Base-by-base conservation (phyloP, 1,140 invertebrate genomes). In the Paralvinella palmiformis region DNA sequence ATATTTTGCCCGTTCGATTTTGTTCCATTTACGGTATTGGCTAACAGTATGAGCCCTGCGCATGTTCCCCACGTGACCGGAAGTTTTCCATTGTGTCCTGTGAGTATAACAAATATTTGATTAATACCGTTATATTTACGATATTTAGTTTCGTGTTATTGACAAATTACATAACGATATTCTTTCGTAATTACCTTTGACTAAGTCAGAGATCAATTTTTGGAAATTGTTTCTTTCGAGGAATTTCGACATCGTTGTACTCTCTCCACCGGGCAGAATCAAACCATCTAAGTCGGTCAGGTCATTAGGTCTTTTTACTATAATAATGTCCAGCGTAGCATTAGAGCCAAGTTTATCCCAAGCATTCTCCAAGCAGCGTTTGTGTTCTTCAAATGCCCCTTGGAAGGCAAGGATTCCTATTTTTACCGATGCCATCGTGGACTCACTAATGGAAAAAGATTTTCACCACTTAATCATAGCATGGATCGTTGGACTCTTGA, bases 221-320 rank as follows among this genome's bases (percentile, higher is more conserved):
- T 67, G 69, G 67, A 77, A 72, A n/a, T 69, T 69, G 37, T 75
- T 72, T 58, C 72, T 61, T 48, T 68, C 69, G 29, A 77, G 52
- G 66, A 75, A 75, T 20, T 72, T 57, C 36, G 74, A 71, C 15
- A 77, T 73, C 0, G 73, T 72, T 7, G 75, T 77, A 63, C 75
- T 77, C 52, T 77, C 75, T 4, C 75, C 75, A 33, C 75, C 75
- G 1, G 75, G 75, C 27, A 77, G 72, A n/a, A 77, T 72, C 13
- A 77, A 61, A 10, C 73, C 75, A 50, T 72, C 67, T 6, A 77
- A 31, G 2, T 64, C 61, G 7, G 61, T 20, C 22, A 77, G 52
- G 52, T 77, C 65, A n/a, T 62, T 63, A 7, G 69, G 60, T 31
- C 67, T 50, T 37, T 74, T 65, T 7, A 77, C 65, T 22, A 65